Conservation (phyloP, 2,888 invertebrate genomes). For the Nycteola revayana region DNA sequence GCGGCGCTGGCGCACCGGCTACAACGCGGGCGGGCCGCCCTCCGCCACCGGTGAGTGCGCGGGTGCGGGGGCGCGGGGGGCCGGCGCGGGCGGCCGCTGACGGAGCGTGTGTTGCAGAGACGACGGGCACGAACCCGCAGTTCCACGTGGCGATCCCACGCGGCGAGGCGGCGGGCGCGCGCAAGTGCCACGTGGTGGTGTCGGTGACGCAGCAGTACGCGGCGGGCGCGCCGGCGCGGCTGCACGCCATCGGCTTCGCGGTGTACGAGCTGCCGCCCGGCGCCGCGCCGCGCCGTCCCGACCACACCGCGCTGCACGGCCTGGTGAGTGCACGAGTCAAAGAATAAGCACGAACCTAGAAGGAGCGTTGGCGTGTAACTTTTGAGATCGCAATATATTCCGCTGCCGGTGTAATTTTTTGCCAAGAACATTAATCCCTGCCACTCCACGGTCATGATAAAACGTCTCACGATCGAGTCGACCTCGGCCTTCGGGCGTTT, state of each 20-base stretch:
- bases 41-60: slow-evolving; percentile 74
- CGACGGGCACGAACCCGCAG: slow-evolving; percentile 86
- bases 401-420: no score
- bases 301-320: slow-evolving; percentile 26
- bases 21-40: slow-evolving; percentile 88
- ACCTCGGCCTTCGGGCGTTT: slow-evolving; percentile 48
- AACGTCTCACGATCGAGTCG: slow-evolving; percentile 8
- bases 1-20: slow-evolving; percentile 85
- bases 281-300: slow-evolving; percentile 31
- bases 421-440: no score
- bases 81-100: slow-evolving; percentile 85
- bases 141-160: slow-evolving; percentile 87
- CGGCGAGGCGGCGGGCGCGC: slow-evolving; percentile 55
- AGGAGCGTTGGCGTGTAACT: no score
- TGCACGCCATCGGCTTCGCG: slow-evolving; percentile 86
- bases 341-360: no score
- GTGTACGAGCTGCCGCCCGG: slow-evolving; percentile 86
- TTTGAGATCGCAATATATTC: no score
- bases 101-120: slow-evolving; percentile 79
- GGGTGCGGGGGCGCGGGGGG: slow-evolving; percentile 87
- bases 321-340: no score
- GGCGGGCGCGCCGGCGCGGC: slow-evolving; percentile 64
- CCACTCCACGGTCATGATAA: no score
- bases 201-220: slow-evolving; percentile 86
- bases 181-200: slow-evolving; percentile 88